phyloP scores from a whole-genome alignment of 2,113 vertebrate genomes.

The Eolophus roseicapilla region DNA sequence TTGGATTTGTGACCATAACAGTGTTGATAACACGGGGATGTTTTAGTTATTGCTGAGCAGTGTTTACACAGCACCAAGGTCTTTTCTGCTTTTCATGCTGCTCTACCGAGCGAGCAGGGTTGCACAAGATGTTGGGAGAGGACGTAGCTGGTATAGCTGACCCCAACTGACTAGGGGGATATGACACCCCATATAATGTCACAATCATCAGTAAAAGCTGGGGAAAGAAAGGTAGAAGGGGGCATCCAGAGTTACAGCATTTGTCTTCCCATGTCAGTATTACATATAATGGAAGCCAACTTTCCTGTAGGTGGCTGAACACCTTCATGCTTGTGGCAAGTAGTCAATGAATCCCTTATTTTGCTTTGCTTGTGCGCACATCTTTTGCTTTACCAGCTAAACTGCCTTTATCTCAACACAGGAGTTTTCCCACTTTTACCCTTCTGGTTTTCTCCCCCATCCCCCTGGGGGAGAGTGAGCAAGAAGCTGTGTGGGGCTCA shows the following conservation, averaged over 20 bases:
- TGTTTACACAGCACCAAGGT: background rate
- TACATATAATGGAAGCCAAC: fast-evolving
- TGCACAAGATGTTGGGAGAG: background rate
- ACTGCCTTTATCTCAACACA: background rate
- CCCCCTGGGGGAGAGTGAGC: too few species aligned
- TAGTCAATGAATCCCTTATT: background rate
- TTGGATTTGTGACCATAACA: background rate
- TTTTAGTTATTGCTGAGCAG: background rate
- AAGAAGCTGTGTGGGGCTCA: background rate
- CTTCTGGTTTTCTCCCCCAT: background rate
- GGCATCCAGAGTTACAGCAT: fast-evolving
- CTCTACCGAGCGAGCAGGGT: background rate
- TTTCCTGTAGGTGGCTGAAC: background rate
- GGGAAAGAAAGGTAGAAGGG: background rate
- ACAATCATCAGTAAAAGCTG: fast-evolving
- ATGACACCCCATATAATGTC: background rate
- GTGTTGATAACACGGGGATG: background rate
- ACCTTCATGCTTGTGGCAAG: background rate
- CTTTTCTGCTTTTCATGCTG: background rate
- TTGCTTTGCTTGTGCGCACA: background rate
- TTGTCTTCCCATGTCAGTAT: background rate
- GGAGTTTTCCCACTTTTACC: background rate
- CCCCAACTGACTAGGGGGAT: too few species aligned
- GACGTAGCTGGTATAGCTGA: background rate
- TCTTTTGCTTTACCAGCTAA: background rate